These are phyloP conservation scores for Drosophila ohnishii DNA, from an alignment of 1,140 invertebrate species.

Conservation along the genomic window DNA sequence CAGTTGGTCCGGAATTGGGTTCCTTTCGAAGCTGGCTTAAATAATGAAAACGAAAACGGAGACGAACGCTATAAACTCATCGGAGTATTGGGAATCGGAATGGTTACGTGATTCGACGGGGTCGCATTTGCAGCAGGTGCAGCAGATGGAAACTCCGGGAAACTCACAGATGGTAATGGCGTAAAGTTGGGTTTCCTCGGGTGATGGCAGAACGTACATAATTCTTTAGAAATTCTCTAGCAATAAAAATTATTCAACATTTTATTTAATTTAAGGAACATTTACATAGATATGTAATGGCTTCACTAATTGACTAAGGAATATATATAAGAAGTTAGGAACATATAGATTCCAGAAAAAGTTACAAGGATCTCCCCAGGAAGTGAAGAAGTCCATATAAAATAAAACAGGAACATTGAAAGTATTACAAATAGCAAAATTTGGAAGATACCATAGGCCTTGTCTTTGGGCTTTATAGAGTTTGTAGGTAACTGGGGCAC, in stretches of 20 bases:
- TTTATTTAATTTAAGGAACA: not conserved
- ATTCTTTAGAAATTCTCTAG: not conserved
- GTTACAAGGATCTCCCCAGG: not conserved
- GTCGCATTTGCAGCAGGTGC: constrained; percentile 21
- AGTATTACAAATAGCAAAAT: not conserved
- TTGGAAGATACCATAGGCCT: not conserved
- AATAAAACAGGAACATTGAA: not conserved
- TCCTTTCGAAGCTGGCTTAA: no score
- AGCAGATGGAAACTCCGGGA: constrained; percentile 18
- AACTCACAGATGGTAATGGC: constrained; percentile 1
- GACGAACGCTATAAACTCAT: constrained; percentile 68
- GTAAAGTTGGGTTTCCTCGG: not conserved
- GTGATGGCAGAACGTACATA: not conserved
- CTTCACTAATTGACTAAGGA: no score
- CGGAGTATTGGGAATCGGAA: constrained; percentile 60
- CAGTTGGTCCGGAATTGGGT: no score
- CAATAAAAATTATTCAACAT: not conserved
- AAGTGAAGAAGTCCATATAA: not conserved
- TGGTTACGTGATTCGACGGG: constrained; percentile 44
- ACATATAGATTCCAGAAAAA: not conserved
- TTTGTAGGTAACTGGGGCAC: not conserved
- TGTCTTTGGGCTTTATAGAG: not conserved
- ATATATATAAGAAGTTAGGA: not conserved
- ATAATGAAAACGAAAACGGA: no score
- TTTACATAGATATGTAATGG: not conserved